These are phyloP conservation scores for Hippoglossus hippoglossus DNA, from an alignment of 2,797 vertebrate species.

Conservation along the genomic window DNA sequence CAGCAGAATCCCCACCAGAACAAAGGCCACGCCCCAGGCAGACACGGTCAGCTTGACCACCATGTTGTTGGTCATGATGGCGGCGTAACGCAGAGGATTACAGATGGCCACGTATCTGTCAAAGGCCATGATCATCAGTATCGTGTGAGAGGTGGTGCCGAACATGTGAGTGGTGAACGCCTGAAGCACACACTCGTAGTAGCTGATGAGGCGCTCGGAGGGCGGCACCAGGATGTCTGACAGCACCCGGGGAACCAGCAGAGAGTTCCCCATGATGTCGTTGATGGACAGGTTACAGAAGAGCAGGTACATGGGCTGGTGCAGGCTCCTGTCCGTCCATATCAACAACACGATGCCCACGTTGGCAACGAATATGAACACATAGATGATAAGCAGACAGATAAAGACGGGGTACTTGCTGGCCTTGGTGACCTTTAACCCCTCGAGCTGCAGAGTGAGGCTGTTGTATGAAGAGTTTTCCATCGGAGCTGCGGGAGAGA, in stretches of 20 bases:
- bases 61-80: constrained; percentile 72
- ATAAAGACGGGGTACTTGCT: background rate
- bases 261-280: constrained; percentile 77
- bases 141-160: constrained; percentile 78
- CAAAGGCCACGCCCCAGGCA: constrained; percentile 33
- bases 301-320: constrained; percentile 84
- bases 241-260: constrained; percentile 53
- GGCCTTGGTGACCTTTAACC: constrained; percentile 1
- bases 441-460: constrained; percentile 25
- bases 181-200: constrained; percentile 82
- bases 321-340: constrained; percentile 71
- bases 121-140: constrained; percentile 87
- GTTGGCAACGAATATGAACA: constrained; percentile 39
- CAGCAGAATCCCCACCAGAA: constrained; percentile 36
- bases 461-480: constrained; percentile 24
- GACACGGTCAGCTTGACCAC: constrained; percentile 49
- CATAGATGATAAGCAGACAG: background rate
- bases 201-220: constrained; percentile 80
- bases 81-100: constrained; percentile 75
- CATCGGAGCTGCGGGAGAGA: background rate
- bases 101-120: constrained; percentile 88
- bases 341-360: constrained; percentile 43
- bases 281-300: constrained; percentile 80
- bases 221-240: constrained; percentile 41
- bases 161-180: constrained; percentile 85